These are phyloP conservation scores for Cygnus atratus DNA, from an alignment of 2,113 vertebrate species.

Conservation along the genomic window DNA sequence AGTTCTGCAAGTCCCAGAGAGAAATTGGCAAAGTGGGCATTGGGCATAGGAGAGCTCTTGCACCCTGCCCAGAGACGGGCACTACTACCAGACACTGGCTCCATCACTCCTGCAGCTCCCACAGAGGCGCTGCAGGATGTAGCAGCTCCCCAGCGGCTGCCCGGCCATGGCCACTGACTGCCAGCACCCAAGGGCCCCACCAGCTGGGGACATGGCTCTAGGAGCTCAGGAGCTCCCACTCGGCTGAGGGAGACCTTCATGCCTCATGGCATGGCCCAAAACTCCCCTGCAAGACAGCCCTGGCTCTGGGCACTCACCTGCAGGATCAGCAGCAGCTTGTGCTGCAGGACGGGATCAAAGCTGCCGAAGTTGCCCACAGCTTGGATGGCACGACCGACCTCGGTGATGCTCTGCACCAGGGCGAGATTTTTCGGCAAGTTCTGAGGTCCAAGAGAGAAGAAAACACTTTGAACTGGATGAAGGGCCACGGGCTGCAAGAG, in stretches of 20 bases:
- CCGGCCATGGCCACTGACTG: not conserved
- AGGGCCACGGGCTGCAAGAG: not conserved
- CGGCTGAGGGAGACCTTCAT: not conserved
- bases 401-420: not conserved
- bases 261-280: not conserved
- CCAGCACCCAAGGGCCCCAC: not conserved
- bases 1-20: not conserved
- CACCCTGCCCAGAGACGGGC: no score
- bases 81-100: not conserved
- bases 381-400: not conserved
- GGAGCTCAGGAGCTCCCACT: not conserved
- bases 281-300: not conserved
- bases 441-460: not conserved
- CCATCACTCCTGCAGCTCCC: accelerated
- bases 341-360: not conserved
- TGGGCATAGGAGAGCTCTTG: not conserved
- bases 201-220: not conserved
- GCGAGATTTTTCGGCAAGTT: not conserved
- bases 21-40: not conserved
- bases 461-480: not conserved
- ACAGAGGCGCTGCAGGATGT: not conserved
- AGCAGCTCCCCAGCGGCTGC: not conserved
- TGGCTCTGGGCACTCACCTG: not conserved
- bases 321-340: not conserved
- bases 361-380: no score